A percentile compares a stretch with the other conserved stretches of the same genome.
Evolutionary conservation across 2,797 vertebrate genomes (phyloP).

Genomic region (Xenops minutus): DNA sequence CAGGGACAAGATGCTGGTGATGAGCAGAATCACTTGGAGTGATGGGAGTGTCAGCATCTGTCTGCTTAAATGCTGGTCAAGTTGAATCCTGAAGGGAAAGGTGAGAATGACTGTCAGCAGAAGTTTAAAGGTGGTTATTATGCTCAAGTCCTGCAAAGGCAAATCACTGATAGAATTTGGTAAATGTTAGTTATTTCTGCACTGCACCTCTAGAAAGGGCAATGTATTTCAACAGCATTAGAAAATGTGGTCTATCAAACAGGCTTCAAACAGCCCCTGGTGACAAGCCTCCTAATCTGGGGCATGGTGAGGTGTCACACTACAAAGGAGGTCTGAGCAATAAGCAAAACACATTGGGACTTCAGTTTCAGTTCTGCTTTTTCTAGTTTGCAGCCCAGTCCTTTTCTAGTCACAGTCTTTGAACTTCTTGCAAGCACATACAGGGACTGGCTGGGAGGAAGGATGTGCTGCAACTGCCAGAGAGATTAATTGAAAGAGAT

Average conservation of each 20-base stretch:
- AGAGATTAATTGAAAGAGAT: conserved; percentile 34
- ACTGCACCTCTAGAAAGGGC: neutral
- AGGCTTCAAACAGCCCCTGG: neutral
- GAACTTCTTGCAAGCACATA: neutral
- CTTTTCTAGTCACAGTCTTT: neutral
- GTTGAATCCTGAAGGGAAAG: neutral
- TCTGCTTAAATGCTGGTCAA: neutral
- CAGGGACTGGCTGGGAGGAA: conserved; percentile 1
- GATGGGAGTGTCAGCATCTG: neutral
- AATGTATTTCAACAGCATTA: neutral
- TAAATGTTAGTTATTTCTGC: neutral
- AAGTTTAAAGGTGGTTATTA: neutral
- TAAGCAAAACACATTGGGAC: neutral
- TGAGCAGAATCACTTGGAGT: neutral
- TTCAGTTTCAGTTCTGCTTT: conserved; percentile 54
- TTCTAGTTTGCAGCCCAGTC: neutral
- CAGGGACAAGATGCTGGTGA: neutral
- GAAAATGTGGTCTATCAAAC: neutral
- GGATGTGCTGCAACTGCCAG: conserved; percentile 24
- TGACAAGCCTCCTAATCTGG: neutral
- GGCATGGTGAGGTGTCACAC: rapidly evolving
- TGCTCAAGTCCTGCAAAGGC: neutral
- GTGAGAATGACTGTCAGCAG: neutral
- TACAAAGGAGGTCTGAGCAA: neutral
- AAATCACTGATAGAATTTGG: neutral